These are phyloP conservation scores for Australoheros facetus DNA, from an alignment of 2,797 vertebrate species.

Conservation along the genomic window DNA sequence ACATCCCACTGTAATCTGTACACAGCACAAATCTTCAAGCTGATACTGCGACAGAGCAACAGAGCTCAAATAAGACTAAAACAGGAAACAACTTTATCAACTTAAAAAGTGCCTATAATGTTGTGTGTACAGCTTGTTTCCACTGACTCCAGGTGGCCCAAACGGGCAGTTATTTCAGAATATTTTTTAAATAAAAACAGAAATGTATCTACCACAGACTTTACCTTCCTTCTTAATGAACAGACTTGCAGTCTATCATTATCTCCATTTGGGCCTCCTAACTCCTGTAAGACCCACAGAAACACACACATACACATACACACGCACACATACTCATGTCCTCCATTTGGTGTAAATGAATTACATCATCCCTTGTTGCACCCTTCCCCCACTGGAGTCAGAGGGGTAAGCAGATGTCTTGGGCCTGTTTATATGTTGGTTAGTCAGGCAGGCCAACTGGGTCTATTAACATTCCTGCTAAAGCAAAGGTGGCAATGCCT, in stretches of 20 bases:
- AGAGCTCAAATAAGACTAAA: background rate
- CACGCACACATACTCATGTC: conserved; percentile 3
- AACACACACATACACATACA: conserved; percentile 3
- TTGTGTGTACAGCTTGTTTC: background rate
- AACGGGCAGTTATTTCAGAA: background rate
- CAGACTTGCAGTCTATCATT: background rate
- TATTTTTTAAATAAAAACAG: background rate
- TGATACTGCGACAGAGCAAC: background rate
- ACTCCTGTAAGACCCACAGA: background rate
- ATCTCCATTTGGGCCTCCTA: background rate
- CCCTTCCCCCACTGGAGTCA: conserved; percentile 48
- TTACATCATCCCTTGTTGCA: conserved; percentile 63
- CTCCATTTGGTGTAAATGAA: conserved; percentile 56
- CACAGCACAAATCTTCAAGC: background rate
- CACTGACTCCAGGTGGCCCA: background rate
- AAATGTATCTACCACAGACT: background rate
- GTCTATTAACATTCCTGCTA: conserved; percentile 47
- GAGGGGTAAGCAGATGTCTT: conserved; percentile 62
- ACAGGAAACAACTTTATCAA: background rate
- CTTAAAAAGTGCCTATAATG: background rate
- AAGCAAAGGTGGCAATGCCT: conserved; percentile 38
- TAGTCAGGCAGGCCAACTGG: conserved; percentile 23
- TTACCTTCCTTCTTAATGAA: too few species aligned
- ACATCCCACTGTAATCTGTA: background rate
- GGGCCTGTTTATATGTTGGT: conserved; percentile 50